Base-by-base conservation (phyloP, 2,888 invertebrate genomes). In the Lamproptera curius region DNA sequence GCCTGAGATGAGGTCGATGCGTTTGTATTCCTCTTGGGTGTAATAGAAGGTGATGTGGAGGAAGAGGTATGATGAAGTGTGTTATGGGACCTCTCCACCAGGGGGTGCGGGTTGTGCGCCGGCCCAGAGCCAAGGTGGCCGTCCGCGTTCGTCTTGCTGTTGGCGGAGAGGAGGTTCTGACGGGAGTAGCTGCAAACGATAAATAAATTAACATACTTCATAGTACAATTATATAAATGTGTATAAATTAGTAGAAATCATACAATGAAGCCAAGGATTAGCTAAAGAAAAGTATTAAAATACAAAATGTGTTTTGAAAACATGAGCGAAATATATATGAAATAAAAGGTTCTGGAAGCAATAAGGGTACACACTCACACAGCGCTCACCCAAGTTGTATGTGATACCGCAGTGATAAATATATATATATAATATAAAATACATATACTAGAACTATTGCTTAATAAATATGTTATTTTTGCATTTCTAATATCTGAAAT, bases 151-250 rank as follows among this genome's bases (percentile, higher is more conserved):
- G 92, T 93, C 79, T 95, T 95, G 67, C 90, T 90, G 66, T 81
- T 90, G 45, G 92, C 91, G 33, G 94, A 95, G 37, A 96, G 89
- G 50, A 96, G 90, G 78, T 96, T 96, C 86, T 96, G 96, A 43
- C 96, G 92, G 28, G 96, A 96, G 76, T 96, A 96, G 74, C 95
- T 96, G 89, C 46, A 90, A 87, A 47, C 39, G 16, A 55, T 45
- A 39, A 52, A 17, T 33, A 39, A 20, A 38, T 49, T 38, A 23
- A 38, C 28, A 43, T 41, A 46, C 26, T 33, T 39, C 10, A 1
- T 13, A n/a, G n/a, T 20, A 20, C 6, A 6, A 5, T 20, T 5
- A 6, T 20, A 20, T 3, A 20, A 20, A 20, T 5, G 20, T 20
- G 6, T 16, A n/a, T 10, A 6, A 23, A 15, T 17, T 13, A 33